Percentiles rank a stretch among this genome's conserved stretches.
Evolutionary conservation across 2,888 invertebrate genomes (phyloP).

Genomic region (Parthenolecanium corni): DNA sequence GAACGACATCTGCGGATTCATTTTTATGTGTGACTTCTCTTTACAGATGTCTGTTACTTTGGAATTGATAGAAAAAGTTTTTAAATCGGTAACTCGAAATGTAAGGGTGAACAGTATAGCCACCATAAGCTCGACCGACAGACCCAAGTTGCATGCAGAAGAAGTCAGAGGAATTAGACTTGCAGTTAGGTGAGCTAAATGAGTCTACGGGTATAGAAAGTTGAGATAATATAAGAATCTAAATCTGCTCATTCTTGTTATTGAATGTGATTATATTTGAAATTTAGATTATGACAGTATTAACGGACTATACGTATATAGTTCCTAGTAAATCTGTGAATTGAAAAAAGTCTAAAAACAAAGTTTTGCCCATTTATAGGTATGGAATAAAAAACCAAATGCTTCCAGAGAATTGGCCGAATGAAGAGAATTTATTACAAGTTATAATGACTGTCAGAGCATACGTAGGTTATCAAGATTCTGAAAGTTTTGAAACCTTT

Average conservation of each 20-base stretch:
- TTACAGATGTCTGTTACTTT: neutral
- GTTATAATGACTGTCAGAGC: neutral
- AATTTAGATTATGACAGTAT: no score
- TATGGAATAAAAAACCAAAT: constrained; percentile 2
- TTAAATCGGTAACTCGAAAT: neutral
- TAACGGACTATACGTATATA: no score
- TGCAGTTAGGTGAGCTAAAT: neutral
- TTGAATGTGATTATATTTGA: no score
- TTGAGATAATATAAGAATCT: no score
- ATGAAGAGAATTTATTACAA: constrained; percentile 16
- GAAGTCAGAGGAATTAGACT: constrained; percentile 7
- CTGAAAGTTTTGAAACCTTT: neutral
- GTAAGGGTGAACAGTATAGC: neutral
- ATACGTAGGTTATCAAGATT: neutral
- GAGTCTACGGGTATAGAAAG: neutral
- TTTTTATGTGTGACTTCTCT: neutral
- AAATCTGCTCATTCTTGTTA: no score
- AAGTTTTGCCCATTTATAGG: neutral
- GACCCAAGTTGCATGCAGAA: neutral
- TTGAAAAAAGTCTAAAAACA: no score
- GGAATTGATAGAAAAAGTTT: constrained; percentile 8
- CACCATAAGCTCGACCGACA: neutral
- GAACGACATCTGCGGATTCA: neutral
- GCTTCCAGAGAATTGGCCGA: neutral
- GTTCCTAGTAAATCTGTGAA: no score